Conservation (phyloP, 2,888 invertebrate species). For the Apamea anceps region DNA sequence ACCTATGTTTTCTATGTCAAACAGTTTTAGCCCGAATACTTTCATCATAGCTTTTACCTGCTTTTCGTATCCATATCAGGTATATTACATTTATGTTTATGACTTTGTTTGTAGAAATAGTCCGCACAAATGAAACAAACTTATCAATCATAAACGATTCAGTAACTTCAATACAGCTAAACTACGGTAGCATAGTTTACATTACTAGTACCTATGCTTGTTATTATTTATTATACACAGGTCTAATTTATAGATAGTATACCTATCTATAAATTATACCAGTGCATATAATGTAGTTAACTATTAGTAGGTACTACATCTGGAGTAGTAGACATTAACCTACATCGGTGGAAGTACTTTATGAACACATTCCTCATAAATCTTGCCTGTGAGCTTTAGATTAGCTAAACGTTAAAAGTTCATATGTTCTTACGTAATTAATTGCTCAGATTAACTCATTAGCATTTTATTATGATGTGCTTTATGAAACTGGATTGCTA, state of each 20-base stretch:
- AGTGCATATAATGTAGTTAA: conserved; percentile 29
- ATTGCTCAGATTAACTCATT: conserved; percentile 48
- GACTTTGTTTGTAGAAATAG: conserved; percentile 10
- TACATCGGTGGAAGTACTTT: conserved; percentile 67
- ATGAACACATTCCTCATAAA: conserved; percentile 64
- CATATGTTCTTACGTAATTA: conserved; percentile 49
- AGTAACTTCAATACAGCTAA: conserved; percentile 3
- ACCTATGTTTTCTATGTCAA: not conserved
- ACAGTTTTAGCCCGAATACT: not conserved
- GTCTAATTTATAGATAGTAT: conserved; percentile 31
- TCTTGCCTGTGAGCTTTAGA: conserved; percentile 57
- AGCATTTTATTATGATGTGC: conserved; percentile 32
- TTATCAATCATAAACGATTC: not conserved
- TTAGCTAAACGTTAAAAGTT: conserved; percentile 56
- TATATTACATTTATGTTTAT: not conserved
- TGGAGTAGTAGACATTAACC: conserved; percentile 74
- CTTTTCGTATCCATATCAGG: not conserved
- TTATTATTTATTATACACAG: conserved; percentile 42
- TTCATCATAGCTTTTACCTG: not conserved
- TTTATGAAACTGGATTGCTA: conserved; percentile 38
- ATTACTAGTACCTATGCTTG: conserved; percentile 12
- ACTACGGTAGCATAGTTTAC: not conserved
- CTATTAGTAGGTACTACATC: conserved; percentile 55
- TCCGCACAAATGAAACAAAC: conserved; percentile 10
- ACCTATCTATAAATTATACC: not conserved